Evolutionary conservation across 1,140 invertebrate genomes (phyloP).

Genomic region (Elysia chlorotica): DNA sequence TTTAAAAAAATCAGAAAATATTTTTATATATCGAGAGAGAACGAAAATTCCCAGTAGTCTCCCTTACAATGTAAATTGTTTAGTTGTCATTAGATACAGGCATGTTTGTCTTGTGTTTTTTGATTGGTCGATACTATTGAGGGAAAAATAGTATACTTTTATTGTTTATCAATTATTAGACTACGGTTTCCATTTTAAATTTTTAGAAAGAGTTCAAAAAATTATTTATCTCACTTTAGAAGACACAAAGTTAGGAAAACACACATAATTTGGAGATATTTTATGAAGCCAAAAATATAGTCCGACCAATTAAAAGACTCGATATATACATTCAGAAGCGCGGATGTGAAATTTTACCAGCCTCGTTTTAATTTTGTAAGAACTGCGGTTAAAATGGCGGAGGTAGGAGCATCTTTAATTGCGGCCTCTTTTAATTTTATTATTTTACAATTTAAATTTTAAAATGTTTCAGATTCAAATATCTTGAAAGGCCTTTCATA

Average conservation of each 20-base stretch:
- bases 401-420: constrained; percentile 23
- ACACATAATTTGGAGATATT: too few relatives aligned
- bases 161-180: not conserved
- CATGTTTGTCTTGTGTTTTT: not conserved
- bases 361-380: constrained; percentile 55
- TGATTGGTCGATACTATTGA: not conserved
- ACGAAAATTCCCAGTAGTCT: too few relatives aligned
- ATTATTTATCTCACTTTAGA: too few relatives aligned
- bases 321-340: not conserved
- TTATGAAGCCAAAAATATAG: not conserved
- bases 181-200: not conserved
- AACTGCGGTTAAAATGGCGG: constrained; percentile 36
- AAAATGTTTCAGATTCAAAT: too few relatives aligned
- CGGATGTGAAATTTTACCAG: too few relatives aligned
- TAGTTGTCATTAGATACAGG: constrained; percentile 9
- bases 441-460: too few relatives aligned
- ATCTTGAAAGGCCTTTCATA: too few relatives aligned
- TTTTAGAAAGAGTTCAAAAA: not conserved
- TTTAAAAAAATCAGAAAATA: too few relatives aligned
- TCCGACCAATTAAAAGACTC: constrained; percentile 1
- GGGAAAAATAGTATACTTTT: not conserved
- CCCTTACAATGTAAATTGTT: too few relatives aligned
- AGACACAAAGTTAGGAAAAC: too few relatives aligned
- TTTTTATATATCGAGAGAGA: too few relatives aligned
- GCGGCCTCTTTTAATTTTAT: too few relatives aligned